Conservation (phyloP, 2,113 vertebrate species). For the Cololabis saira region DNA sequence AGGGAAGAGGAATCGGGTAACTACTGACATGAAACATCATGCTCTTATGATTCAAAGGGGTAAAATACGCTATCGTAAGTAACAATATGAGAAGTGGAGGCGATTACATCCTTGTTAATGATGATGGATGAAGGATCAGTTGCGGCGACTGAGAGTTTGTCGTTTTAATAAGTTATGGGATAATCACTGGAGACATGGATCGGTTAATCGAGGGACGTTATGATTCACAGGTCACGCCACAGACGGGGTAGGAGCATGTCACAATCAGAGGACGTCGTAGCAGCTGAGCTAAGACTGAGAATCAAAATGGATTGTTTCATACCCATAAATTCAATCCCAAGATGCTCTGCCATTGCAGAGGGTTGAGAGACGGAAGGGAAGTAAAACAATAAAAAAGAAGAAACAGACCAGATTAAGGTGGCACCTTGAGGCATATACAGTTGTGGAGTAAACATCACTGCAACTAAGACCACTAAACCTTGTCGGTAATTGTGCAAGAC, state of each 20-base stretch:
- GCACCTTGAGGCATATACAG: slow-evolving; percentile 64
- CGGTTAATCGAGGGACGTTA: slow-evolving; percentile 69
- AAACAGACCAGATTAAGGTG: slow-evolving; percentile 80
- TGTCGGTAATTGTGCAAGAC: slow-evolving; percentile 41
- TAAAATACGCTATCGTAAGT: slow-evolving; percentile 41
- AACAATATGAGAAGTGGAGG: slow-evolving; percentile 61
- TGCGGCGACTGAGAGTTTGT: slow-evolving; percentile 45
- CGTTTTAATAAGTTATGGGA: slow-evolving; percentile 52
- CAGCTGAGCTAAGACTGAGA: slow-evolving; percentile 77
- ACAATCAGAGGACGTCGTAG: slow-evolving; percentile 64
- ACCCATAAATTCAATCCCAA: slow-evolving; percentile 99
- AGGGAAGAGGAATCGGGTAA: slow-evolving; percentile 44
- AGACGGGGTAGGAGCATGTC: slow-evolving; percentile 67
- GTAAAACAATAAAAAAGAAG: slow-evolving; percentile 64
- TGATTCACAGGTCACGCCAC: slow-evolving; percentile 69
- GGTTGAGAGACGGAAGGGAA: slow-evolving; percentile 79
- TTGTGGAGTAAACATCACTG: slow-evolving; percentile 56
- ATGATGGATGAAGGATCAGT: slow-evolving; percentile 63
- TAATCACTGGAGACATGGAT: slow-evolving; percentile 56
- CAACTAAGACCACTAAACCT: slow-evolving; percentile 42
- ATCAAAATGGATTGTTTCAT: slow-evolving; percentile 89
- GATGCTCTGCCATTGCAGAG: slow-evolving; percentile 97
- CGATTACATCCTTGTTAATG: slow-evolving; percentile 74
- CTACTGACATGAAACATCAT: slow-evolving; percentile 75
- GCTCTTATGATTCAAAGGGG: slow-evolving; percentile 62